phyloP scores from a whole-genome alignment of 2,888 invertebrate genomes.

The Zele albiditarsus region DNA sequence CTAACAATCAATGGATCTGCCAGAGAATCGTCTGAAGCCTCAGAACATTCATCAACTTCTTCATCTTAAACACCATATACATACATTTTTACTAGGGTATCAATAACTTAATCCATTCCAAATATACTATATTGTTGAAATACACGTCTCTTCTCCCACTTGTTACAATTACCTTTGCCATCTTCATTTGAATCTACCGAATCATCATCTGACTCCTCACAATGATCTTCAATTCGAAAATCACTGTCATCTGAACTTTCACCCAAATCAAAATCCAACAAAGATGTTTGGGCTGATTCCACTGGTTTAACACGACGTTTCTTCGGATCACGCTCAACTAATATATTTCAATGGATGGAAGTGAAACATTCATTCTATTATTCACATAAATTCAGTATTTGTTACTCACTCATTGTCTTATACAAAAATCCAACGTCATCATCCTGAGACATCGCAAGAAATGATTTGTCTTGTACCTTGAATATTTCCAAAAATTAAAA shows the following conservation, averaged over 20 bases:
- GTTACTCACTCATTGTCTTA: slow-evolving; percentile 71
- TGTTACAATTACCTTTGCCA: slow-evolving; percentile 74
- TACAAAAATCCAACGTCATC: slow-evolving; percentile 71
- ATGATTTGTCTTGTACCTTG: not conserved
- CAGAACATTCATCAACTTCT: slow-evolving; percentile 54
- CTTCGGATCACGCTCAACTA: slow-evolving; percentile 83
- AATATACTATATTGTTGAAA: too few relatives aligned
- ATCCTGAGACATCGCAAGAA: slow-evolving; percentile 66
- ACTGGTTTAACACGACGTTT: slow-evolving; percentile 88
- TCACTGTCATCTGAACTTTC: slow-evolving; percentile 97
- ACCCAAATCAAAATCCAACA: slow-evolving; percentile 88
- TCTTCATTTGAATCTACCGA: slow-evolving; percentile 82
- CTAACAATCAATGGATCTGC: slow-evolving; percentile 69
- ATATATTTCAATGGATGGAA: slow-evolving; percentile 46
- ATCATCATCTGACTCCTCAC: slow-evolving; percentile 85
- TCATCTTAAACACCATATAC: not conserved
- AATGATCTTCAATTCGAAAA: slow-evolving; percentile 91
- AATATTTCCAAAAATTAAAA: not conserved
- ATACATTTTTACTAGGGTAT: not conserved
- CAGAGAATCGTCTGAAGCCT: slow-evolving; percentile 71
- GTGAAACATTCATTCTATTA: slow-evolving; percentile 26
- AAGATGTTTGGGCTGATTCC: slow-evolving; percentile 80
- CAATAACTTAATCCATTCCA: not conserved
- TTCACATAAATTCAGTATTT: not conserved
- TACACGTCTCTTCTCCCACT: too few relatives aligned